These are phyloP conservation scores for Brachypalpus laphriformis DNA, from an alignment of 2,888 invertebrate genomes.

Conservation along the genomic window DNA sequence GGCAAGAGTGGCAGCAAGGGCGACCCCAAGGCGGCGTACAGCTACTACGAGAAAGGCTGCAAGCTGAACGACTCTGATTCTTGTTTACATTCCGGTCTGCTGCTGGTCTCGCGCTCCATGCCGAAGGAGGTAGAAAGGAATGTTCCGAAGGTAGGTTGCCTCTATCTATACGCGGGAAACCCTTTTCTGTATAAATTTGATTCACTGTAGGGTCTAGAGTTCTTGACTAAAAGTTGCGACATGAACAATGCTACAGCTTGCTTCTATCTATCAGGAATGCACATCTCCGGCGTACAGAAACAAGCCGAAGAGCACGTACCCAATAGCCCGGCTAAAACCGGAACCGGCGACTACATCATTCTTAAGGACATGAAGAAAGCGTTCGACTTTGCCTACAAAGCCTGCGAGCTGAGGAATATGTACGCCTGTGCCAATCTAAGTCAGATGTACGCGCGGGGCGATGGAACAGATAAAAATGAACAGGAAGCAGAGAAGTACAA, in stretches of 20 bases:
- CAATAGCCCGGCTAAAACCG: conserved; percentile 75
- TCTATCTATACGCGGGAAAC: neutral
- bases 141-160: conserved; percentile 84
- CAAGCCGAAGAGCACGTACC: conserved; percentile 80
- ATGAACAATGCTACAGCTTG: conserved; percentile 88
- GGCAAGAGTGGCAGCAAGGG: conserved; percentile 84
- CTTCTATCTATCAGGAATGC: conserved; percentile 91
- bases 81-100: conserved; percentile 90
- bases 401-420: conserved; percentile 93
- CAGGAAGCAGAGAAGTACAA: conserved; percentile 89
- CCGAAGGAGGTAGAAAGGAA: conserved; percentile 84
- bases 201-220: conserved; percentile 84
- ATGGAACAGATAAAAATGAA: conserved; percentile 90
- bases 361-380: conserved; percentile 90
- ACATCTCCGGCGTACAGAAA: conserved; percentile 88
- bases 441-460: conserved; percentile 92
- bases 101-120: conserved; percentile 86
- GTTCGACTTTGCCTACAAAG: conserved; percentile 89
- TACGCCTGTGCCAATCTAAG: conserved; percentile 95
- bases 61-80: conserved; percentile 87
- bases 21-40: conserved; percentile 86
- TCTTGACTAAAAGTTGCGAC: conserved; percentile 85
- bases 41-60: conserved; percentile 92
- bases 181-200: neutral
- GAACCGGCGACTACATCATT: conserved; percentile 84